Evolutionary conservation across 2,888 invertebrate genomes (phyloP), one percentile per base, ranked within the genome.

Genomic region (Andrena camellia): DNA sequence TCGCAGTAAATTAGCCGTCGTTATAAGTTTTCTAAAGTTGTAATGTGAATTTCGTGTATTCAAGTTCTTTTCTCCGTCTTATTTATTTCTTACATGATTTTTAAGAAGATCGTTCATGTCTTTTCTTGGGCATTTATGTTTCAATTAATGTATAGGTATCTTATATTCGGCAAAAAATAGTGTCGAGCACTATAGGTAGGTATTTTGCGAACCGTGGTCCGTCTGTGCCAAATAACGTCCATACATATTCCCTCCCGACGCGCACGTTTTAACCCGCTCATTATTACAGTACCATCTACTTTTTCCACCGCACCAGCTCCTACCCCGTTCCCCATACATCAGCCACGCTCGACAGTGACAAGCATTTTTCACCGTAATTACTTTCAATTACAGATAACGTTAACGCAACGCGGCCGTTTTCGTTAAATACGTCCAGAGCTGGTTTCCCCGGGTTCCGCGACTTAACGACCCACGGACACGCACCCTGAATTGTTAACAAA

Each of bases 371-470:
- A 81, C 71, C 81, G 67, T 80, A 79, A 80, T 80, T 80, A 80
- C 81, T 71, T 80, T 80, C 80, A 80, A 80, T 80, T 80, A 80
- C 80, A 67, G 72, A 80, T 80, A 80, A 80, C 71, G 80, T 80
- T 80, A 80, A 72, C 71, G 72, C 66, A 80, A 66, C 48, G 71
- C 66, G 79, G 48, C 71, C 59, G 70, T 26, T 54, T 66, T 71
- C 62, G 71, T 80, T 54, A 71, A 79, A 78, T 54, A 67, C 66
- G 54, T 60, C 26, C 62, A 20, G 31, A 52, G 35, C 31, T 29
- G 29, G 29, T 31, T 26, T 42, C 23, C 8, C 10, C 7, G 23
- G 57, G 64, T 8, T 60, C 69, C 42, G 31, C 71, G 72, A 42
- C 80, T 67, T 80, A 80, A 80, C 80, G 80, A 80, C 66, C 81